phyloP scores from a whole-genome alignment of 2,113 vertebrate genomes.

The Erinaceus europaeus region DNA sequence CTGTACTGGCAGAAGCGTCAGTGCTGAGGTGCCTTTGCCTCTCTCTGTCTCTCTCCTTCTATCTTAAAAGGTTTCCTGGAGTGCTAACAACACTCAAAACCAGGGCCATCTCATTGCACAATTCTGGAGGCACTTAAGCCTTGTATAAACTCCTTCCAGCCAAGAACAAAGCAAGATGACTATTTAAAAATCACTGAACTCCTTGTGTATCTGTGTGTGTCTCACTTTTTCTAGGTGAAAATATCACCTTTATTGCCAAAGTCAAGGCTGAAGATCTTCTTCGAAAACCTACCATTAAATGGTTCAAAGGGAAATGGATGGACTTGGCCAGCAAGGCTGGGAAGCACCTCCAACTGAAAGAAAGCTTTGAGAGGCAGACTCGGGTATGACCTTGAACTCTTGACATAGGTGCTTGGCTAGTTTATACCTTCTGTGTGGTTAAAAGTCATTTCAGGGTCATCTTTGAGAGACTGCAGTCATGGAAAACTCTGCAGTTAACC shows the following conservation, averaged over 20 bases:
- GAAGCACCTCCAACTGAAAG: constrained; percentile 97
- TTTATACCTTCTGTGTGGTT: not conserved
- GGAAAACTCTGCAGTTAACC: not conserved
- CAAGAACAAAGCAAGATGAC: not conserved
- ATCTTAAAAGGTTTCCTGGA: too few species aligned
- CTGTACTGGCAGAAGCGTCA: too few species aligned
- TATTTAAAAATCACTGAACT: not conserved
- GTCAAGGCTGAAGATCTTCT: constrained; percentile 97
- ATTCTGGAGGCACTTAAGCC: not conserved
- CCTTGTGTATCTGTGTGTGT: not conserved
- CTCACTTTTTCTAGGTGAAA: constrained; percentile 88
- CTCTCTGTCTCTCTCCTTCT: too few species aligned
- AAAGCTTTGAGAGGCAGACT: constrained; percentile 91
- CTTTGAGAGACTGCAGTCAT: not conserved
- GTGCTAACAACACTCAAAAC: too few species aligned
- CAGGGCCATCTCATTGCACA: not conserved
- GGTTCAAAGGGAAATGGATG: constrained; percentile 99
- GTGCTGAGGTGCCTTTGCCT: too few species aligned
- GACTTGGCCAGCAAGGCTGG: constrained; percentile 98
- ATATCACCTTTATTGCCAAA: constrained; percentile 94
- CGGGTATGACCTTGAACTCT: constrained; percentile 84
- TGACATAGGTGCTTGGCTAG: too few species aligned
- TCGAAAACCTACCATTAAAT: constrained; percentile 94
- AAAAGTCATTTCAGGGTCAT: constrained; percentile 11
- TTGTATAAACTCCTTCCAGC: not conserved